Base-by-base conservation (phyloP, 2,797 vertebrate species). In the Sphenodon punctatus region DNA sequence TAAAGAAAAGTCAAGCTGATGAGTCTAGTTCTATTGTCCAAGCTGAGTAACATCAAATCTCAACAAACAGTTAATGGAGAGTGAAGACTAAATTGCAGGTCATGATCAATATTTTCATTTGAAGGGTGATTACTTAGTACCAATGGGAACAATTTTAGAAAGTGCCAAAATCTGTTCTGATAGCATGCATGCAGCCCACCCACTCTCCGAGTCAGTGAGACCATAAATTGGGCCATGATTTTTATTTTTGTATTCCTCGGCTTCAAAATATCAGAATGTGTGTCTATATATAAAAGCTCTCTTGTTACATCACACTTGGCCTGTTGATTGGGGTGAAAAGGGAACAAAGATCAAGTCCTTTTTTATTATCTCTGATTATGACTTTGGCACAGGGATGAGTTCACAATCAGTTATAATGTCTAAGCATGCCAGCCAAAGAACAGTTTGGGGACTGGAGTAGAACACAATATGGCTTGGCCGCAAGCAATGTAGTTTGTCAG, bases 301-400 rank as follows among this genome's bases (percentile, higher is more conserved):
- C 80, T 58, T 16, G 41, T 59, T 72, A 53, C 55, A 58, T 36
- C 12, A 36, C 36, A 51, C 77, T 71, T 56, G 71, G 20, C 68
- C 48, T 53, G 51, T 49, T 45, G 2, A 34, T 63, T 48, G 59
- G 32, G 68, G 23, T 11, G 45, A 77, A 88, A 80, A 22, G 32
- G 20, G 20, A 69, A 46, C 19, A 63, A 70, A 0, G 0, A 63
- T 49, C 82, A 71, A 49, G 71, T 36, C 30, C 25, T 59, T 85
- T 84, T 82, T 15, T 39, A 36, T 74, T 64, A 23, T 67, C 39
- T 61, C 32, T 75, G 25, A 3, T 56, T 45, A 67, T 78, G 80
- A 5, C 81, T 86, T 77, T 82, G 78, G 73, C 51, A 72, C 19
- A 46, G 27, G n/a, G 51, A 65, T 80, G 45, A 67, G 13, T 34